Conservation (phyloP, 2,113 vertebrate species). For the Connochaetes taurinus region DNA sequence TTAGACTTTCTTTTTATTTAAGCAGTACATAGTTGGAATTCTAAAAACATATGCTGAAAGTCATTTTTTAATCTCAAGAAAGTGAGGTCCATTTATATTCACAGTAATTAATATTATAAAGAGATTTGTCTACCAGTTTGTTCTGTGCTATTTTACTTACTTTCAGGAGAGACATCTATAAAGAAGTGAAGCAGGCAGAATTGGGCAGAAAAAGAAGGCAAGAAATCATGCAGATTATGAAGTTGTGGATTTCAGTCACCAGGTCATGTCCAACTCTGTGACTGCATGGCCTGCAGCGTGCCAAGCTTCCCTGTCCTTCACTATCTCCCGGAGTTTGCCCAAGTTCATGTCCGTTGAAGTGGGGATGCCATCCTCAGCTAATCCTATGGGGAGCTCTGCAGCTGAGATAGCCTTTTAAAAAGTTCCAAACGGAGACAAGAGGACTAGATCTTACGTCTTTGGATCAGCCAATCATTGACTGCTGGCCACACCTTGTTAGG, state of each 20-base stretch:
- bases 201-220: background rate
- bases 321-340: background rate
- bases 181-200: background rate
- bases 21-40: background rate
- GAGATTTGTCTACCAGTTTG: background rate
- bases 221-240: background rate
- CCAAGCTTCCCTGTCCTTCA: background rate
- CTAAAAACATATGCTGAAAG: background rate
- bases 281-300: background rate
- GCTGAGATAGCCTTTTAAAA: background rate
- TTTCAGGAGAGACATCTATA: background rate
- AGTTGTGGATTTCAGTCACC: background rate
- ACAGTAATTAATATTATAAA: background rate
- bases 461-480: background rate
- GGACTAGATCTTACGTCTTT: accelerated
- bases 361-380: background rate
- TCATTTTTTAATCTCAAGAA: background rate
- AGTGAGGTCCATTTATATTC: background rate
- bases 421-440: background rate
- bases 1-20: background rate
- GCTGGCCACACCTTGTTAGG: accelerated
- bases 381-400: background rate
- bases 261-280: background rate
- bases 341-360: background rate
- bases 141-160: background rate